Evolutionary conservation across 2,113 vertebrate species (phyloP).

Genomic region (Podilymbus podiceps): DNA sequence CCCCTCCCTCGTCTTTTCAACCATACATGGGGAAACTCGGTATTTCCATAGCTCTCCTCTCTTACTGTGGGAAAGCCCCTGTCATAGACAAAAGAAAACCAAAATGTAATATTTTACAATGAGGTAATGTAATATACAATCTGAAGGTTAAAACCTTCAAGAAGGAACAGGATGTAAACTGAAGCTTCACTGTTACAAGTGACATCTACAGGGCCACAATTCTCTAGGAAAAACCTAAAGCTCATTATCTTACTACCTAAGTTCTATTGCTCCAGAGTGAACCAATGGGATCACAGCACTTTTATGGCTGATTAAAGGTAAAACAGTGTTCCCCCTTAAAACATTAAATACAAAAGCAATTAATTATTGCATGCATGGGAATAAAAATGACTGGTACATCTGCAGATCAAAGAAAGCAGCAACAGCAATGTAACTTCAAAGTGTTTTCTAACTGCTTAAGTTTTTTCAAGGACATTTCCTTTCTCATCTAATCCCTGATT

Average conservation of each 20-base stretch:
- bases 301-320: background rate
- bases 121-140: background rate
- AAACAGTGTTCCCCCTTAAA: background rate
- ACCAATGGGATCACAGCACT: background rate
- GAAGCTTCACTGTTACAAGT: background rate
- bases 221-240: background rate
- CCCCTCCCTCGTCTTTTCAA: background rate
- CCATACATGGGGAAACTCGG: background rate
- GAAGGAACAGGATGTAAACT: background rate
- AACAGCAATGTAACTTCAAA: conserved; percentile 37
- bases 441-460: background rate
- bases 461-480: conserved; percentile 41
- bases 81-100: background rate
- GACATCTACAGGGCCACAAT: background rate
- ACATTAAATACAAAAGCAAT: background rate
- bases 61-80: background rate
- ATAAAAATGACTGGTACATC: background rate
- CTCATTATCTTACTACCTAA: background rate
- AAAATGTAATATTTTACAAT: background rate
- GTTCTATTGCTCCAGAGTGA: background rate
- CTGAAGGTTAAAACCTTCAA: background rate
- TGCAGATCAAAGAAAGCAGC: conserved; percentile 51
- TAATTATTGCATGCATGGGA: background rate
- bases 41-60: background rate
- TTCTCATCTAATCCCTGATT: conserved; percentile 13